Evolutionary conservation across 2,888 invertebrate species (phyloP), one percentile per base, ranked within the genome.

Genomic region (Rhagonycha fulva): DNA sequence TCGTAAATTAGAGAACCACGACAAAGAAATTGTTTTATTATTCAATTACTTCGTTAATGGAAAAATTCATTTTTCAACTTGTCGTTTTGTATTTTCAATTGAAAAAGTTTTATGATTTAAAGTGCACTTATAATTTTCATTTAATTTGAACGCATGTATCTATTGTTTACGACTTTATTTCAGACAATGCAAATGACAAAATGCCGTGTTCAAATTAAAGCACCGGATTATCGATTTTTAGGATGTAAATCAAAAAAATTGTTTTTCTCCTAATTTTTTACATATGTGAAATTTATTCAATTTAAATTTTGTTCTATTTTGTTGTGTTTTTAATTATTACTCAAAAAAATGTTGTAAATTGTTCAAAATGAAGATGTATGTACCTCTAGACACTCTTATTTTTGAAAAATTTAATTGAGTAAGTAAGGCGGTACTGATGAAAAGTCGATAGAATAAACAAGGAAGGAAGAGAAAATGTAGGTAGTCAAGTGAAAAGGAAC

Each of bases 371-470:
- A 32, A 12, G 32, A n/a, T 19, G n/a, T n/a, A n/a, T n/a, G n/a
- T n/a, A 32, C 5, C 7, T 9, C 2, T 2, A 7, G 2, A 2
- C n/a, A n/a, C n/a, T 24, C 19, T 3, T 12, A 9, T 4, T 24
- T 26, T 24, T 24, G 19, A 66, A 66, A 66, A 26, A 12, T 66
- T 23, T 26, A 24, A 66, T 66, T 24, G 63, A 24, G 63, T 26
- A 24, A 66, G 23, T 24, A 28, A 26, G 62, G 68, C 62, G 47
- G 62, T 62, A 71, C 71, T 71, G 75, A 71, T 67, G 71, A 70
- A 75, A 75, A 71, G 70, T 70, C 68, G 67, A n/a, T 67, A 67
- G 68, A 75, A 71, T 71, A 71, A 71, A 71, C 75, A 68, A 61
- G 47, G 7, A 47, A 47, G 47, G 47, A n/a, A 62, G 71, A 23